Conservation (phyloP, 1,140 invertebrate genomes). For the Drosophila subpulchrella region DNA sequence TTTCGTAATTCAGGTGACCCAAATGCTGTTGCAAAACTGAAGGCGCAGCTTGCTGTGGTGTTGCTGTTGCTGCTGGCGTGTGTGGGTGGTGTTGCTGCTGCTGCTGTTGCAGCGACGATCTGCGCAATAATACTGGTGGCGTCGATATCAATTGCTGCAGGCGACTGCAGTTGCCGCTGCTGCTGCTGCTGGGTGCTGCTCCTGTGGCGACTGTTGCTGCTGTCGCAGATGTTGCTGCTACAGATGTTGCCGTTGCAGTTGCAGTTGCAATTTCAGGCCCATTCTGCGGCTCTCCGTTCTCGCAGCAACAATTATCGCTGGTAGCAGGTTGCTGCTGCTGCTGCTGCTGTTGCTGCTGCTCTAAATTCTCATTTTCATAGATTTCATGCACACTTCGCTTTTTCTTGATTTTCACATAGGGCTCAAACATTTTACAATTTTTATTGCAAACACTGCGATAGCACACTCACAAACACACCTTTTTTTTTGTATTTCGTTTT, state of each 20-base stretch:
- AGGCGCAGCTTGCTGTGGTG: slow-evolving; percentile 45
- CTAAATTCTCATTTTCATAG: slow-evolving; percentile 77
- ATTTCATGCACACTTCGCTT: slow-evolving; percentile 81
- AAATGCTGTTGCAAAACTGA: slow-evolving; percentile 84
- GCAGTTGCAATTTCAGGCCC: slow-evolving; percentile 36
- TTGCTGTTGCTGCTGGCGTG: slow-evolving; percentile 47
- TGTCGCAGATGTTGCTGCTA: slow-evolving; percentile 22
- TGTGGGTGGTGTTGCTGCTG: slow-evolving; percentile 56
- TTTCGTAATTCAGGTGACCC: slow-evolving; percentile 84
- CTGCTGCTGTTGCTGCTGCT: slow-evolving; percentile 53
- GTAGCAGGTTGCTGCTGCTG: slow-evolving; percentile 36
- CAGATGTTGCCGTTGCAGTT: slow-evolving; percentile 21
- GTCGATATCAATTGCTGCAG: slow-evolving; percentile 84
- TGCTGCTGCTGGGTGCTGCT: slow-evolving; percentile 50
- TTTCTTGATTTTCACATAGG: slow-evolving; percentile 84
- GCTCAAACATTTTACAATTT: slow-evolving; percentile 82
- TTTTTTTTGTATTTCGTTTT: slow-evolving; percentile 3
- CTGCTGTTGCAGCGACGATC: slow-evolving; percentile 62
- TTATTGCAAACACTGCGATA: slow-evolving; percentile 26
- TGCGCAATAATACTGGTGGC: slow-evolving; percentile 82
- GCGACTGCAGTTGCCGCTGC: slow-evolving; percentile 74
- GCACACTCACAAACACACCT: slow-evolving; percentile 17
- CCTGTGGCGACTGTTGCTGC: slow-evolving; percentile 41
- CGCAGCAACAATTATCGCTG: slow-evolving; percentile 80
- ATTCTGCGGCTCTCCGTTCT: slow-evolving; percentile 58